Evolutionary conservation across 2,797 vertebrate genomes (phyloP).

Genomic region (Apogon hyalosoma): DNA sequence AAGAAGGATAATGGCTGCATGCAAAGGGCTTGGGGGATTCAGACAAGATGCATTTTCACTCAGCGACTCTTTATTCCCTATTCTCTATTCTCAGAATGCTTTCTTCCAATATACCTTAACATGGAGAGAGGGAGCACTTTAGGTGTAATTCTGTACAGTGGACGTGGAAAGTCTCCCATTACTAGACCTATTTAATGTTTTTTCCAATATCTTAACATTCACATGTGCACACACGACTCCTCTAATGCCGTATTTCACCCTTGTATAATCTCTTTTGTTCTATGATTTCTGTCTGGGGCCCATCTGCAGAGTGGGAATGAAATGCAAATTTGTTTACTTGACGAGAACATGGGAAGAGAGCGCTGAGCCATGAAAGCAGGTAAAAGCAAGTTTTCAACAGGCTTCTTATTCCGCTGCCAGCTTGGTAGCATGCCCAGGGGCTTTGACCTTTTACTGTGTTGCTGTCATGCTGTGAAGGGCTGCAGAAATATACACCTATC

Average conservation of each 20-base stretch:
- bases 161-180: conserved; percentile 50
- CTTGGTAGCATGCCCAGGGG: conserved; percentile 45
- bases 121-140: conserved; percentile 66
- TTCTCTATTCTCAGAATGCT: conserved; percentile 65
- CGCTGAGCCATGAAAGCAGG: conserved; percentile 67
- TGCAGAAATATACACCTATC: conserved; percentile 38
- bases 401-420: conserved; percentile 57
- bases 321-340: conserved; percentile 76
- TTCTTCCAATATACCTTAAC: conserved; percentile 67
- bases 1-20: conserved; percentile 75
- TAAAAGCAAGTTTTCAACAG: conserved; percentile 69
- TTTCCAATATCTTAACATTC: conserved; percentile 35
- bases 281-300: conserved; percentile 43
- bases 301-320: conserved; percentile 57
- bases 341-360: conserved; percentile 52
- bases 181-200: conserved; percentile 40
- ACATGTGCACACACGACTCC: neutral
- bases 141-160: conserved; percentile 29
- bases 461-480: conserved; percentile 50
- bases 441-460: conserved; percentile 75
- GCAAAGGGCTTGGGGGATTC: conserved; percentile 71
- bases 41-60: conserved; percentile 69
- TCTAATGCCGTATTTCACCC: conserved; percentile 33
- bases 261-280: conserved; percentile 57
- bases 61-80: conserved; percentile 71